These are phyloP conservation scores for Drosophila niveifrons DNA, from an alignment of 2,888 invertebrate species.

Conservation along the genomic window DNA sequence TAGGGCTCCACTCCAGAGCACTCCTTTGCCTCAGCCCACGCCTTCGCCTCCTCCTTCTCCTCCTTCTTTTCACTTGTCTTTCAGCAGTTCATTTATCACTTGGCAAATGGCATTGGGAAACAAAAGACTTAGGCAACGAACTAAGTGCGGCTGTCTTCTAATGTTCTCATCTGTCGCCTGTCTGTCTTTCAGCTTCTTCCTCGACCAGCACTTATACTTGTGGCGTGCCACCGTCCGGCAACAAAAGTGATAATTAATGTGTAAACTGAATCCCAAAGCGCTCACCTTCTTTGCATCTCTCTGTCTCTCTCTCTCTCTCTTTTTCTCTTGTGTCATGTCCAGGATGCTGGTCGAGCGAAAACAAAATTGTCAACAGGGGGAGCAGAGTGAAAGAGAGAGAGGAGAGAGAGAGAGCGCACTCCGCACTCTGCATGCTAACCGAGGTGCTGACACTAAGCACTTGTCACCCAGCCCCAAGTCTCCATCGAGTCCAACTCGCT, in stretches of 20 bases:
- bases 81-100: conserved; percentile 84
- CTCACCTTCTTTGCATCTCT: conserved; percentile 20
- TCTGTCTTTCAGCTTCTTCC: conserved; percentile 33
- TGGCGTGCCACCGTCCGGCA: conserved; percentile 53
- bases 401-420: conserved; percentile 13
- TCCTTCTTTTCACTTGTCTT: conserved; percentile 50
- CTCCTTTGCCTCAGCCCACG: conserved; percentile 3
- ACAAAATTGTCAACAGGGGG: conserved; percentile 75
- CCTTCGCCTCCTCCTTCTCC: conserved; percentile 25
- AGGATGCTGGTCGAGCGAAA: conserved; percentile 54
- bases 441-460: conserved; percentile 82
- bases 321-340: conserved; percentile 29
- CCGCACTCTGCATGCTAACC: conserved; percentile 73
- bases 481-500: conserved; percentile 16
- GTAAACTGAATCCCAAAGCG: conserved; percentile 76
- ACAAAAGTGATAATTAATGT: conserved; percentile 84
- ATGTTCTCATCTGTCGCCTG: conserved; percentile 61
- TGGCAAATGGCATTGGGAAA: conserved; percentile 58
- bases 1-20: conserved; percentile 21
- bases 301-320: conserved; percentile 29
- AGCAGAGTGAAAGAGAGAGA: conserved; percentile 2
- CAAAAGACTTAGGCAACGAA: conserved; percentile 71
- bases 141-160: conserved; percentile 65
- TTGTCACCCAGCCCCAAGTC: conserved; percentile 72
- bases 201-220: conserved; percentile 12